phyloP scores from a whole-genome alignment of 2,888 invertebrate species.

The Aricia artaxerxes region DNA sequence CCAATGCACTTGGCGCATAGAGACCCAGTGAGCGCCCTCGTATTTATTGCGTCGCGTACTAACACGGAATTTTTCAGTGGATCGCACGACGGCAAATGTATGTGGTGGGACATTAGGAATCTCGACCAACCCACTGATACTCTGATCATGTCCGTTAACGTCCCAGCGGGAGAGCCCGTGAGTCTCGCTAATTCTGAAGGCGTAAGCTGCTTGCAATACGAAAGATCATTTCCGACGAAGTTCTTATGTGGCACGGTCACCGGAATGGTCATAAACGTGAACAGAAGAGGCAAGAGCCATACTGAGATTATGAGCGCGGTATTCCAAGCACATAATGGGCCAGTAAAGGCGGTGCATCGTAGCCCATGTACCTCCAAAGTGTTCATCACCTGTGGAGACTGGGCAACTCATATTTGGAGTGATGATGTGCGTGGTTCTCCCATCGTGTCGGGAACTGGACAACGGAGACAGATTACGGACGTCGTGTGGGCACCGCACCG shows the following conservation, averaged over 20 bases:
- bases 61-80: conserved; percentile 82
- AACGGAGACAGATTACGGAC: conserved; percentile 52
- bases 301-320: conserved; percentile 80
- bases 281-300: conserved; percentile 83
- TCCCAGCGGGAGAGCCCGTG: conserved; percentile 63
- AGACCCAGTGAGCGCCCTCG: conserved; percentile 77
- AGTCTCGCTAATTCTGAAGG: conserved; percentile 78
- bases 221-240: conserved; percentile 83
- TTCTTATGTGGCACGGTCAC: conserved; percentile 63
- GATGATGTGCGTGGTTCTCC: conserved; percentile 80
- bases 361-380: conserved; percentile 84
- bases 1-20: conserved; percentile 58
- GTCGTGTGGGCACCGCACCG: conserved; percentile 57
- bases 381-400: conserved; percentile 84
- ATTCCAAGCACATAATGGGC: conserved; percentile 79
- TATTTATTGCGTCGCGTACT: conserved; percentile 79
- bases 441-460: conserved; percentile 52
- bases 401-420: conserved; percentile 83
- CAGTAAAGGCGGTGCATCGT: conserved; percentile 82
- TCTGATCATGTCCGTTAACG: conserved; percentile 80
- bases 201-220: conserved; percentile 83
- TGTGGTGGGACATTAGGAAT: conserved; percentile 85
- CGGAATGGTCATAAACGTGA: conserved; percentile 78
- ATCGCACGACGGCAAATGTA: conserved; percentile 81
- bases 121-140: conserved; percentile 79